Evolutionary conservation across 2,113 vertebrate species (phyloP), one percentile per base, ranked within the genome.

Genomic region (Coturnix japonica): DNA sequence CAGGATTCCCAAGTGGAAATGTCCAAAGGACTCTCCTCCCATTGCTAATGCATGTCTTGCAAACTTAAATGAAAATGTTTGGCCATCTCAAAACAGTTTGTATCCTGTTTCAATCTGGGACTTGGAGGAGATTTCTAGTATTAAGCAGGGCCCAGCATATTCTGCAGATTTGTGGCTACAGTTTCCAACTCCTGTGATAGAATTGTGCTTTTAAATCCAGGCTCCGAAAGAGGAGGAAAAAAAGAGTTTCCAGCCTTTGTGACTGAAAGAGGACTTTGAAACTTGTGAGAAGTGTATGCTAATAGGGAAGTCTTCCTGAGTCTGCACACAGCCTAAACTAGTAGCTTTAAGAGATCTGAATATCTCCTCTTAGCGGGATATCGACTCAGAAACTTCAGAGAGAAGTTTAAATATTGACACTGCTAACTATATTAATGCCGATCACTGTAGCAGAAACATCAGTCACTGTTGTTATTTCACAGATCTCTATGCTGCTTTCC

Each of bases 1-100:
- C 96, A 97, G 96, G 96, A 97, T 97, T 97, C 96, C 96, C 96
- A 96, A 97, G 96, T 96, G 96, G 96, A 97, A 96, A 97, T 96
- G 95, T 97, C 96, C 96, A 97, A 97, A 97, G 96, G 96, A 96
- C 96, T 97, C 96, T 96, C 92, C 94, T 97, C 95, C 94, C 96
- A 97, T 97, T 94, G 95, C 95, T 95, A 93, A 81, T 91, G 89
- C 89, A 93, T 86, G 91, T 95, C 94, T 95, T 90, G 89, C 69
- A 87, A 93, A 82, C 90, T 81, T 91, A 93, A 90, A 92, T n/a
- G 90, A 95, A 94, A 95, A 57, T 23, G 5, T 96, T 94, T 91
- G 96, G 94, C 95, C 93, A 94, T 93, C 89, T 94, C 84, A 82
- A 96, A 96, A 86, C 87, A 93, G 78, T 94, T 96, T 91, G 76